These are phyloP conservation scores for Acipenser transmontanus DNA, from an alignment of 2,797 vertebrate species.

Conservation along the genomic window DNA sequence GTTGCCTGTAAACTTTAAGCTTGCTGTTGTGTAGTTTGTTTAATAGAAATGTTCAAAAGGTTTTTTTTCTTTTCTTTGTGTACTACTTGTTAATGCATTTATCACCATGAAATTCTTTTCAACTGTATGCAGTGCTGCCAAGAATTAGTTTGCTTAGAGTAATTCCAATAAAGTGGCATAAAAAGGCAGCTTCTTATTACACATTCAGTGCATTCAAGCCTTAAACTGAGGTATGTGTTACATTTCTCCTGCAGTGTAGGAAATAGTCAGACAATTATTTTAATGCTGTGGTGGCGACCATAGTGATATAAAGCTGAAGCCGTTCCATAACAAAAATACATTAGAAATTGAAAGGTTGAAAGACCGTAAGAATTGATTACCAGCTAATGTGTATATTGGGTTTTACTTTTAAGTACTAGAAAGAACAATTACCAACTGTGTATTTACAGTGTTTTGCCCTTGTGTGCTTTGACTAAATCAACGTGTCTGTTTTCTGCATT, in stretches of 20 bases:
- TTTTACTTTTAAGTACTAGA: constrained; percentile 4
- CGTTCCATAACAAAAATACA: constrained; percentile 10
- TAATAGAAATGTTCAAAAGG: constrained; percentile 55
- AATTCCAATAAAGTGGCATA: constrained; percentile 65
- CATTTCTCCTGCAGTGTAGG: constrained; percentile 72
- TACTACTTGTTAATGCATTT: constrained; percentile 48
- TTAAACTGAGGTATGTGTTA: constrained; percentile 72
- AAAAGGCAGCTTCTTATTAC: too few species aligned
- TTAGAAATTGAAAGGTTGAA: constrained; percentile 31
- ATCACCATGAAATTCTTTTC: constrained; percentile 73
- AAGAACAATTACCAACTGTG: not conserved
- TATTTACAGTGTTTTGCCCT: not conserved
- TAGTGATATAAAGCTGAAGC: constrained; percentile 28
- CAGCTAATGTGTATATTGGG: constrained; percentile 21
- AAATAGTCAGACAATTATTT: constrained; percentile 28
- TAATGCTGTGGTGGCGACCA: constrained; percentile 42
- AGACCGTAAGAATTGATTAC: constrained; percentile 12
- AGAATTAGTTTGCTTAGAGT: constrained; percentile 74
- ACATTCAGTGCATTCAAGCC: constrained; percentile 60
- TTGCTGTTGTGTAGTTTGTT: constrained; percentile 71
- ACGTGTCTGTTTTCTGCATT: constrained; percentile 46
- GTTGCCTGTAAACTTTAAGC: constrained; percentile 92
- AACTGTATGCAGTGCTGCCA: constrained; percentile 72
- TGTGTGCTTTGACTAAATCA: constrained; percentile 7
- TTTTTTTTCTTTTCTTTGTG: constrained; percentile 55